Evolutionary conservation across 2,113 vertebrate genomes (phyloP).

Genomic region (Atractosteus spatula): DNA sequence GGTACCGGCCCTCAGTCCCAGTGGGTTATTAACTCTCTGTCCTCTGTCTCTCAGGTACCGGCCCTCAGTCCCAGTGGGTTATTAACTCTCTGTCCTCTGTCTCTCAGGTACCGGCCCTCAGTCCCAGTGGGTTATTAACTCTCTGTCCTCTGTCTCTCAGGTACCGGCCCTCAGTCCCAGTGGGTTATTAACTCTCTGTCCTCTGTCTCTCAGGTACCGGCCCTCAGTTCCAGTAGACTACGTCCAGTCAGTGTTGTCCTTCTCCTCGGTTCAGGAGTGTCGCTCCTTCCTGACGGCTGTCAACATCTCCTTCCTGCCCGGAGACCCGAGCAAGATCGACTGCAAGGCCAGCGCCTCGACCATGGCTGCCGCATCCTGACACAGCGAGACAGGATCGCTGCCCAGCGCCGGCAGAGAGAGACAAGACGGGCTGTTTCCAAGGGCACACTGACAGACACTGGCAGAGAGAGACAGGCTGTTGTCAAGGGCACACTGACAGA

Average conservation of each 20-base stretch:
- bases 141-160: not conserved
- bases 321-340: constrained; percentile 82
- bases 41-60: too few relatives aligned
- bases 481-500: not conserved
- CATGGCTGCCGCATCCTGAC: constrained; percentile 72
- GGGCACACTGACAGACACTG: constrained; percentile 24
- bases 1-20: too few relatives aligned
- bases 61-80: too few relatives aligned
- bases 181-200: constrained; percentile 14
- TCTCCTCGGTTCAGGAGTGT: constrained; percentile 83
- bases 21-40: too few relatives aligned
- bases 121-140: too few relatives aligned
- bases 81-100: too few relatives aligned
- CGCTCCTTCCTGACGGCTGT: constrained; percentile 79
- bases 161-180: constrained; percentile 9
- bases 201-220: constrained; percentile 61
- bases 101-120: too few relatives aligned
- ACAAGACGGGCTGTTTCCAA: constrained; percentile 18
- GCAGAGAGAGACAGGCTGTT: not conserved
- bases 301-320: constrained; percentile 71
- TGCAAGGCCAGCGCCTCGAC: constrained; percentile 82
- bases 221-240: constrained; percentile 75
- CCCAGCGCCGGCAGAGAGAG: not conserved
- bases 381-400: constrained; percentile 2
- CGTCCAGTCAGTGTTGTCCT: constrained; percentile 84